These are phyloP conservation scores for Sebastes ruberrimus DNA, from an alignment of 2,797 vertebrate species.

Conservation along the genomic window DNA sequence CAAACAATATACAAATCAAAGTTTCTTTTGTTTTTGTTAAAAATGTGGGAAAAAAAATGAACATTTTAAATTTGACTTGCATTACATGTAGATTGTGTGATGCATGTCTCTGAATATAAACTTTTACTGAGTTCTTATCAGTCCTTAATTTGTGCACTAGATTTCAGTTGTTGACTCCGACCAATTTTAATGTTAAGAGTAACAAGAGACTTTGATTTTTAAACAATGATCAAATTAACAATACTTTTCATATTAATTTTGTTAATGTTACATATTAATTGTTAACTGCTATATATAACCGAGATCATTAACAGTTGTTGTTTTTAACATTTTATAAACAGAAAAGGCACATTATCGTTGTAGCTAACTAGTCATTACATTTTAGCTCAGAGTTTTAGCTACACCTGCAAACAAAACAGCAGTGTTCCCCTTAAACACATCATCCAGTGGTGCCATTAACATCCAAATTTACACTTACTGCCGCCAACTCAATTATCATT, in stretches of 20 bases:
- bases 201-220: not conserved
- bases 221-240: not conserved
- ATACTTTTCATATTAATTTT: not conserved
- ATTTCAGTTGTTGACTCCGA: not conserved
- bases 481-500: not conserved
- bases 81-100: not conserved
- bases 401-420: not conserved
- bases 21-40: not conserved
- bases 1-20: not conserved
- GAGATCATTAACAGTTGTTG: not conserved
- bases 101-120: not conserved
- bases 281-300: not conserved
- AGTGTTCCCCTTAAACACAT: not conserved
- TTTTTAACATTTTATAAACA: not conserved
- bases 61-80: not conserved
- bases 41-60: not conserved
- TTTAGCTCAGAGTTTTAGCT: not conserved
- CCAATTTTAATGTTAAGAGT: not conserved
- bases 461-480: constrained; percentile 1
- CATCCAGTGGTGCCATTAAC: not conserved
- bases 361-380: not conserved
- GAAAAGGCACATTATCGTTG: not conserved
- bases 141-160: not conserved
- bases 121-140: not conserved
- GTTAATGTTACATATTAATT: not conserved